Evolutionary conservation across 2,888 invertebrate species (phyloP), one percentile per base, ranked within the genome.

Genomic region (Parthenolecanium corni): DNA sequence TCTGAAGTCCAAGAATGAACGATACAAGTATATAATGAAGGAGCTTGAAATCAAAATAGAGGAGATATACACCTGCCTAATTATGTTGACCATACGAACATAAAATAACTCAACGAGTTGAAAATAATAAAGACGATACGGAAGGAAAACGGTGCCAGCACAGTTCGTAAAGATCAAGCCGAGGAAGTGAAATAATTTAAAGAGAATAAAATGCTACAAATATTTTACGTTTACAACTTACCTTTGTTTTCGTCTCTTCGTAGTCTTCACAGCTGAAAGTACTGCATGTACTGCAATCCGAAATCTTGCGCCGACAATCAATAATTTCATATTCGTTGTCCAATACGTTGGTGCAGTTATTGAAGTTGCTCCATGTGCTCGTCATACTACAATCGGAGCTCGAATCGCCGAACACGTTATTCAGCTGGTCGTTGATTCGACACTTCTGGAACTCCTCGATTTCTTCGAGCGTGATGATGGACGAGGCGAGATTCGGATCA

Each of bases 221-320:
- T n/a, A n/a, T n/a, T n/a, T n/a, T n/a, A n/a, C n/a, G n/a, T n/a
- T n/a, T n/a, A n/a, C n/a, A n/a, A 14, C 77, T 74, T 47, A 78
- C 78, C 78, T 78, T 78, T 73, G 77, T 77, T 44, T 25, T 44
- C 23, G 31, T 14, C 4, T 61, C 64, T 65, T 18, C 68, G 46
- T 83, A 85, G 47, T 85, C 86, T 66, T 84, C 84, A 57, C 83
- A 83, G 72, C 86, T 86, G 51, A 83, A 77, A 53, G 84, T 84
- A 11, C 84, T 86, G 70, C 83, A 85, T 2, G 83, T 84, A 6
- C 86, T 86, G 71, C 86, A 86, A 65, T 84, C 83, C 1, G 87
- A 86, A 63, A 78, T 76, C 71, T 84, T 83, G 61, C 84, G 75
- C 36, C 66, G 66, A 0, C 84, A 80, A 18, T 76, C 76, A 66